These are phyloP conservation scores for Aleiodes leptofemur DNA, from an alignment of 2,888 invertebrate species.

Conservation along the genomic window DNA sequence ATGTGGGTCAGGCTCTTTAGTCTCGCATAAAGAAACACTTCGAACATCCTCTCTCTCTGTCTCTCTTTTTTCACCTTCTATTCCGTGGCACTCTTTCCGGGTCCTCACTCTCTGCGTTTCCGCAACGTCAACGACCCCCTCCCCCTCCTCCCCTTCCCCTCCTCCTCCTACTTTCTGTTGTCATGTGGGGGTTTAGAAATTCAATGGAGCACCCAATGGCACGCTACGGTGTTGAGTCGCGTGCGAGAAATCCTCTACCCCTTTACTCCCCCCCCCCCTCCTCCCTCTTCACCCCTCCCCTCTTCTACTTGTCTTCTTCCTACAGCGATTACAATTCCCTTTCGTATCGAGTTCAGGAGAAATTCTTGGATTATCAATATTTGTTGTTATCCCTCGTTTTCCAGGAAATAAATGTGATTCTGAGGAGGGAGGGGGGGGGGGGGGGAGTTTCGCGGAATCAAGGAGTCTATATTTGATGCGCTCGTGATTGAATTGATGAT, in stretches of 20 bases:
- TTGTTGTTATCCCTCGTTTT: slow-evolving; percentile 27
- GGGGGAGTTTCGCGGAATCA: slow-evolving; percentile 4
- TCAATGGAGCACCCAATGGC: slow-evolving; percentile 56
- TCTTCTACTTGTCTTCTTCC: slow-evolving; percentile 26
- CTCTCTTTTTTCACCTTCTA: not conserved
- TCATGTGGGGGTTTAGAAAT: slow-evolving; percentile 49
- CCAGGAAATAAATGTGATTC: not conserved
- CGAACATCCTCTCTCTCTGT: slow-evolving; percentile 25
- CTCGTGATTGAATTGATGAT: slow-evolving; percentile 38
- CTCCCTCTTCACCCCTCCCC: not conserved
- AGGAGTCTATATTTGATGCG: slow-evolving; percentile 28
- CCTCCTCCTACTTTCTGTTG: not conserved
- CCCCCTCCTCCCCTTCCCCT: not conserved
- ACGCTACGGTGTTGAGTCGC: slow-evolving; percentile 54
- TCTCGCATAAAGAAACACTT: slow-evolving; percentile 43
- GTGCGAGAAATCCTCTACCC: slow-evolving; percentile 51
- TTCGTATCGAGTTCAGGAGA: not conserved
- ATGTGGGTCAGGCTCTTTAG: slow-evolving; percentile 57
- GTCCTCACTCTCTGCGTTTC: slow-evolving; percentile 38
- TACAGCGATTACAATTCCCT: not conserved
- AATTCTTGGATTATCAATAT: slow-evolving; percentile 34
- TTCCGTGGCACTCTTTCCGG: slow-evolving; percentile 35
- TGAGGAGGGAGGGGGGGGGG: not conserved
- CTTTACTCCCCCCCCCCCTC: slow-evolving; percentile 25
- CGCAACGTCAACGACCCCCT: slow-evolving; percentile 31